Percentiles rank a stretch among this genome's conserved stretches.
phyloP scores from a whole-genome alignment of 2,797 vertebrate species.

The Xiphophorus birchmanni region DNA sequence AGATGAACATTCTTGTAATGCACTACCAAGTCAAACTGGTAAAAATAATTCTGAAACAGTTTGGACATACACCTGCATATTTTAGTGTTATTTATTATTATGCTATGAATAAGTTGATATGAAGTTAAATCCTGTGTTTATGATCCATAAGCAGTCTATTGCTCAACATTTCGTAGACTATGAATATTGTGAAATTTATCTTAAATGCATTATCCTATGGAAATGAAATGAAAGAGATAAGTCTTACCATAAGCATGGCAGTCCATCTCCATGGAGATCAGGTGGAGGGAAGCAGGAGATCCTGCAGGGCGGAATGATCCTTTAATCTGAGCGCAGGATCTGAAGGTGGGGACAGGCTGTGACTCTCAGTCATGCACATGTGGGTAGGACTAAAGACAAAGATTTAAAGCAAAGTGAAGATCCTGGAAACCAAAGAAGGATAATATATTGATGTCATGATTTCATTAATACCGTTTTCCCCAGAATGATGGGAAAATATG shows the following conservation, averaged over 20 bases:
- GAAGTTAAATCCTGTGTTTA: not conserved
- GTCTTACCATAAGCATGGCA: slow-evolving; percentile 67
- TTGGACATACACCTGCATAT: not conserved
- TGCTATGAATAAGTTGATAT: not conserved
- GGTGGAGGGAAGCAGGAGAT: slow-evolving; percentile 37
- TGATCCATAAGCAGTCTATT: not conserved
- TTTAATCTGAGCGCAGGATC: slow-evolving; percentile 47
- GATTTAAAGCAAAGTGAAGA: not conserved
- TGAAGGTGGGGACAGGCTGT: slow-evolving; percentile 50
- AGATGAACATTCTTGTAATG: not conserved
- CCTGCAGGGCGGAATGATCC: slow-evolving; percentile 27
- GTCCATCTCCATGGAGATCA: slow-evolving; percentile 65
- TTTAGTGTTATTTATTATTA: not conserved
- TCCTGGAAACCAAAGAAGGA: not conserved
- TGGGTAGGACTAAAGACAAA: slow-evolving; percentile 37
- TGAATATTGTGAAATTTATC: not conserved
- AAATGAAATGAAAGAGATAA: not conserved
- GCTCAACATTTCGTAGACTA: not conserved
- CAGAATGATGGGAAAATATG: not conserved
- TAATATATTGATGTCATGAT: not conserved
- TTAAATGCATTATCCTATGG: not conserved
- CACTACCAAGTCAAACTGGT: not conserved
- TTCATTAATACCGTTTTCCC: not conserved
- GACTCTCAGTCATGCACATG: slow-evolving; percentile 61
- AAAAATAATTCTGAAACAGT: not conserved